A percentile compares a stretch with the other conserved stretches of the same genome.
Conservation (phyloP, 1,140 invertebrate species). For the Drosophila funebris region DNA sequence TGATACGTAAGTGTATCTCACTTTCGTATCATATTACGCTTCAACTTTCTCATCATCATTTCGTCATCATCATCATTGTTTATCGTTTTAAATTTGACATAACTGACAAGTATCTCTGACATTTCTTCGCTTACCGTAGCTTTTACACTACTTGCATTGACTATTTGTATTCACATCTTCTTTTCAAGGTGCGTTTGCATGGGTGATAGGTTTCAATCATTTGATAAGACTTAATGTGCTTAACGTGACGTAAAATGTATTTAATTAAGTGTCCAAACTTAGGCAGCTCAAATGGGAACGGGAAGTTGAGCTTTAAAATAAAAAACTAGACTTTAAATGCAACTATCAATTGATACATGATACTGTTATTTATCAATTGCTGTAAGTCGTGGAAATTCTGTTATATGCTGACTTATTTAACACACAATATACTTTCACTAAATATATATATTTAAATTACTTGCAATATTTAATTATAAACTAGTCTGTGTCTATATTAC, state of each 20-base stretch:
- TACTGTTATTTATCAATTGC: conserved; percentile 1
- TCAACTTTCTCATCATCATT: conserved; percentile 20
- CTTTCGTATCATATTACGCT: conserved; percentile 18
- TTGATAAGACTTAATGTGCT: conserved; percentile 51
- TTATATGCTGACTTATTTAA: neutral
- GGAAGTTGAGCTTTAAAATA: neutral
- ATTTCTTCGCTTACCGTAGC: conserved; percentile 10
- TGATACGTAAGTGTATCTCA: conserved; percentile 3
- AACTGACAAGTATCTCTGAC: conserved; percentile 32
- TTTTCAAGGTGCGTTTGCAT: conserved; percentile 3
- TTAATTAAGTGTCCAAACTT: conserved; percentile 59
- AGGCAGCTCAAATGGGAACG: conserved; percentile 17
- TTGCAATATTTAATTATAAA: neutral
- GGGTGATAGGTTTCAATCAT: conserved; percentile 41
- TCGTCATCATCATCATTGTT: conserved; percentile 10
- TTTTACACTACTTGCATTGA: conserved; percentile 36
- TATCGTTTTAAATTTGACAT: conserved; percentile 48
- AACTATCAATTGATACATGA: conserved; percentile 6
- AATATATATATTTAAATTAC: too few species aligned
- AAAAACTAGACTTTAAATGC: conserved; percentile 2
- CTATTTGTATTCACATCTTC: conserved; percentile 28
- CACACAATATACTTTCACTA: conserved; percentile 11
- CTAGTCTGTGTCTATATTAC: too few species aligned
- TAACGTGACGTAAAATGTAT: conserved; percentile 50
- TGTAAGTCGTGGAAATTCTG: neutral